Evolutionary conservation across 53 echinoderm and acorn worm genomes (phyloP).

Genomic region (Paelopatides confundens): DNA sequence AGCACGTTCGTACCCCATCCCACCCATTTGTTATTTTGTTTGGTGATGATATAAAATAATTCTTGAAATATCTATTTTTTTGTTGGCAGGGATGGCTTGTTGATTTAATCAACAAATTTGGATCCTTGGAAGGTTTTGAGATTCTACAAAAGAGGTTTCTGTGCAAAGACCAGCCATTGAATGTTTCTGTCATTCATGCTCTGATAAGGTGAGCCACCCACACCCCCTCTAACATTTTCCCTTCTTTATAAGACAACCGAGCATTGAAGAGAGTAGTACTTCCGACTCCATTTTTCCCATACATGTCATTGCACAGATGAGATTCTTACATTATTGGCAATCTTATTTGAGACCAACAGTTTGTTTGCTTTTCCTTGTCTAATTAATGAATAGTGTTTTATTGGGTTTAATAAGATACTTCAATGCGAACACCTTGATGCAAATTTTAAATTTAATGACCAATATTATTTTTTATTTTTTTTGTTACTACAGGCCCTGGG

Average conservation of each 20-base stretch:
- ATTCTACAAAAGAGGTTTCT: slow-evolving; percentile 84
- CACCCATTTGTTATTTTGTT: too few relatives aligned
- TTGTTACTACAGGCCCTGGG: slow-evolving; percentile 88
- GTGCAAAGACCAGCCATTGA: slow-evolving; percentile 82
- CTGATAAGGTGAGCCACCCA: slow-evolving; percentile 82
- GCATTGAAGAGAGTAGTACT: background rate
- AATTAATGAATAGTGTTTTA: too few relatives aligned
- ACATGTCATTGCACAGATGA: background rate
- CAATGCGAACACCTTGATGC: too few relatives aligned
- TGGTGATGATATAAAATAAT: background rate
- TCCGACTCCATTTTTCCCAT: background rate
- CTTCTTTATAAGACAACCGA: too few relatives aligned
- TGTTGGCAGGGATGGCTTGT: slow-evolving; percentile 91
- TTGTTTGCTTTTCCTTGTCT: too few relatives aligned
- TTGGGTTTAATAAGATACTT: too few relatives aligned
- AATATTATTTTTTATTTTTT: too few relatives aligned
- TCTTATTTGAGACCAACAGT: too few relatives aligned
- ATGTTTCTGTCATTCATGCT: slow-evolving; percentile 93
- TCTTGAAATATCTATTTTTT: background rate
- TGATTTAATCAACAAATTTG: slow-evolving; percentile 95
- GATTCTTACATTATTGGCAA: too few relatives aligned
- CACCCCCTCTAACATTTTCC: background rate
- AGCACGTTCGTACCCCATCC: too few relatives aligned
- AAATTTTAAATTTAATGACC: too few relatives aligned
- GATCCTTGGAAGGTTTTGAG: slow-evolving; percentile 86